phyloP scores from a whole-genome alignment of 2,888 invertebrate genomes.

The Zootermopsis nevadensis region DNA sequence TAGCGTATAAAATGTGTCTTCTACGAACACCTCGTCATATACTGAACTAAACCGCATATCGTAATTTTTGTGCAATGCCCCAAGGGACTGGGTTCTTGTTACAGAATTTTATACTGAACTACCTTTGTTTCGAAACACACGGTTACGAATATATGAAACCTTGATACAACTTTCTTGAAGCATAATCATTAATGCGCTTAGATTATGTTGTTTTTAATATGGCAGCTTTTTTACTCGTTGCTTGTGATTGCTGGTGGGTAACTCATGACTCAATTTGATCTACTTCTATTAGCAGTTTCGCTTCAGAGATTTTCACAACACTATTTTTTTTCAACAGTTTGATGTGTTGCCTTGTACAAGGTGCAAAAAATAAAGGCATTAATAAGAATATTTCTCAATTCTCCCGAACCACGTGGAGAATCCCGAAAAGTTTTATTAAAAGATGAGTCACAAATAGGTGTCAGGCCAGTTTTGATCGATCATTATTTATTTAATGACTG shows the following conservation, averaged over 20 bases:
- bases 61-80: not conserved
- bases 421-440: too few species aligned
- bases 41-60: constrained; percentile 25
- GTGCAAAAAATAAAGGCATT: too few species aligned
- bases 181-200: not conserved
- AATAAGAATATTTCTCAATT: too few species aligned
- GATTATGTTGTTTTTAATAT: not conserved
- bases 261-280: not conserved
- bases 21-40: not conserved
- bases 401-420: too few species aligned
- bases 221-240: not conserved
- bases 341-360: too few species aligned
- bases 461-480: too few species aligned
- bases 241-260: not conserved
- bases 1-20: constrained; percentile 6
- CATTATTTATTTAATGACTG: too few species aligned
- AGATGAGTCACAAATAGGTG: too few species aligned
- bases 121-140: not conserved
- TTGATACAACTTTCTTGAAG: not conserved
- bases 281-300: not conserved
- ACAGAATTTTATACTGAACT: not conserved
- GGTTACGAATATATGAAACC: not conserved
- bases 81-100: not conserved
- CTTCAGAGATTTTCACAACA: not conserved
- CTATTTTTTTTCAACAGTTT: not conserved